Conservation (phyloP, 1,140 invertebrate genomes). For the Aphaenogaster floridana region DNA sequence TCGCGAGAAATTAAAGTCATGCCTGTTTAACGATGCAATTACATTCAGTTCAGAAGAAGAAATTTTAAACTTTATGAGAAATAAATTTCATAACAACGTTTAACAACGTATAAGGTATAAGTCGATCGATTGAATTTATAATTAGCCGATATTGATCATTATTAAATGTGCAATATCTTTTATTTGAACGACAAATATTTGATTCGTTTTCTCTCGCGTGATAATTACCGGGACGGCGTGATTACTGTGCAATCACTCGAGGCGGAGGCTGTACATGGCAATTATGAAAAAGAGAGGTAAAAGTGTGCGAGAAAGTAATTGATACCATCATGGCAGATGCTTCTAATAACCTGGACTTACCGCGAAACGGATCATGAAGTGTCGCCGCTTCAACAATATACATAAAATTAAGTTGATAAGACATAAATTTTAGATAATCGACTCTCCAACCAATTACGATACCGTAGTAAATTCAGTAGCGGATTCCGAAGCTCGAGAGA, state of each 20-base stretch:
- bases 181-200: slow-evolving; percentile 45
- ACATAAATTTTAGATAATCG: not conserved
- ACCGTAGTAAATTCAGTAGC: not conserved
- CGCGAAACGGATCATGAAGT: not conserved
- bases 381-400: not conserved
- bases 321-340: slow-evolving; percentile 33
- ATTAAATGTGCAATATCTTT: slow-evolving; percentile 63
- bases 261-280: slow-evolving; percentile 11
- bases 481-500: not conserved
- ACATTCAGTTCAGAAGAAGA: not conserved
- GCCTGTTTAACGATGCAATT: not conserved
- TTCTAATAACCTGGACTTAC: slow-evolving; percentile 9
- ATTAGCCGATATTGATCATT: slow-evolving; percentile 55
- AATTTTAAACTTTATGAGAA: not conserved
- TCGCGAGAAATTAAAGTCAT: not conserved
- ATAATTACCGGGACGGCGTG: slow-evolving; percentile 63
- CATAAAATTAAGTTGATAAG: slow-evolving; percentile 14
- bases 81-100: not conserved
- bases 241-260: slow-evolving; percentile 46
- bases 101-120: not conserved
- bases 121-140: slow-evolving; percentile 15
- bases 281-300: slow-evolving; percentile 58
- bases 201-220: slow-evolving; percentile 62
- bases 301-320: slow-evolving; percentile 34
- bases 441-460: slow-evolving; percentile 5